Conservation (phyloP, 2,888 invertebrate species). For the Lasius platythorax region DNA sequence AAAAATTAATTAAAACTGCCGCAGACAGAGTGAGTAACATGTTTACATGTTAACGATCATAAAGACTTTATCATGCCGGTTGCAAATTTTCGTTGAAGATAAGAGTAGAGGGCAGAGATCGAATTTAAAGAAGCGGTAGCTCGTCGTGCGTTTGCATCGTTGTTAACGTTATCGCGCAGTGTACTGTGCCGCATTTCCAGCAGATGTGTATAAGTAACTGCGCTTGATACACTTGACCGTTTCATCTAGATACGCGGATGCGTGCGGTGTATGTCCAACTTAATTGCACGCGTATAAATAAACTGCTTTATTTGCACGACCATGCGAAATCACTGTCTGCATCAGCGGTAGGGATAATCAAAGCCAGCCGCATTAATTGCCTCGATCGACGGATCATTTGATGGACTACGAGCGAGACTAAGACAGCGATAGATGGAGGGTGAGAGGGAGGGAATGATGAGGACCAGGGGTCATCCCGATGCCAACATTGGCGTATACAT, state of each 20-base stretch:
- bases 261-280: slow-evolving; percentile 34
- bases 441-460: neutral
- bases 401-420: slow-evolving; percentile 43
- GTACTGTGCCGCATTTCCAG: slow-evolving; percentile 36
- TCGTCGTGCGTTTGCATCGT: neutral
- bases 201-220: slow-evolving; percentile 55
- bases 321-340: slow-evolving; percentile 26
- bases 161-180: slow-evolving; percentile 39
- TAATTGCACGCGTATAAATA: slow-evolving; percentile 73
- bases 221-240: slow-evolving; percentile 54
- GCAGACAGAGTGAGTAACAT: neutral
- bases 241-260: slow-evolving; percentile 57
- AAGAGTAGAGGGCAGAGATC: neutral
- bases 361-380: slow-evolving; percentile 68
- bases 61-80: neutral
- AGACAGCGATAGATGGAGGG: neutral
- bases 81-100: neutral
- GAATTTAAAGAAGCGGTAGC: neutral
- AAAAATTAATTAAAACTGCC: slow-evolving; percentile 4
- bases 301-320: slow-evolving; percentile 70
- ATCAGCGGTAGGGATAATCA: slow-evolving; percentile 62
- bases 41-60: neutral
- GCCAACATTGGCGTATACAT: slow-evolving; percentile 25
- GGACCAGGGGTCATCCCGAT: slow-evolving; percentile 43
- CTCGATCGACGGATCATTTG: slow-evolving; percentile 55